Base-by-base conservation (phyloP, 2,797 vertebrate species). In the Tinamus major region DNA sequence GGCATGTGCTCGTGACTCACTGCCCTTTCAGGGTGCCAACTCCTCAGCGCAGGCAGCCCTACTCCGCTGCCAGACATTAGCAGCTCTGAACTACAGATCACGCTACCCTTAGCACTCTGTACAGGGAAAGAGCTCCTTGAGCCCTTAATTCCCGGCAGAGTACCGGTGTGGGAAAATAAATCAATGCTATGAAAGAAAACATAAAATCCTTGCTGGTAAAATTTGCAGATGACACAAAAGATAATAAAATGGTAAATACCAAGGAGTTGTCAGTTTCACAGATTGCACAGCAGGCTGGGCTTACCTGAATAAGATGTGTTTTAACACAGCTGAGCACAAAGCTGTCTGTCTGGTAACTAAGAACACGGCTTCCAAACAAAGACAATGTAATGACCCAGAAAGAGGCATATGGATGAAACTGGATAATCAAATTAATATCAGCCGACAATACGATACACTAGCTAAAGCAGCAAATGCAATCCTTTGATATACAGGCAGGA, bases 221-320 rank as follows among this genome's bases (percentile, higher is more conserved):
- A 95, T 95, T 94, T 94, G 94, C 94, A 93, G 93, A 95, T 92
- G 89, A 96, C 96, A 96, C 71, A 88, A 91, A 92, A 95, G 87
- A 94, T 94, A 95, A 95, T 93, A 94, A 94, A 96, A 94, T 87
- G 93, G 89, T 95, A 96, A 96, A 94, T 95, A 95, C 53, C 8
- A 0, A 76, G 53, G 91, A 95, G 85, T 62, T 93, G 93, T 95
- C 91, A 95, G 79, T 75, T 95, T 71, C 79, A 94, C 87, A 94
- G 92, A 96, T 88, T 94, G 85, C 68, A 58, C n/a, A 58, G 92
- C 89, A 94, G 88, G 29, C 80, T 79, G 75, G 79, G 68, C 61
- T 95, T 78, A 90, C 92, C 91, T 95, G 91, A 96, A 65, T 90
- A 94, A 96, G 78, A 94, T 77, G 67, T 56, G 42, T 95, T 95